Conservation (phyloP, 1,140 invertebrate species). For the Tetraneura akinire region DNA sequence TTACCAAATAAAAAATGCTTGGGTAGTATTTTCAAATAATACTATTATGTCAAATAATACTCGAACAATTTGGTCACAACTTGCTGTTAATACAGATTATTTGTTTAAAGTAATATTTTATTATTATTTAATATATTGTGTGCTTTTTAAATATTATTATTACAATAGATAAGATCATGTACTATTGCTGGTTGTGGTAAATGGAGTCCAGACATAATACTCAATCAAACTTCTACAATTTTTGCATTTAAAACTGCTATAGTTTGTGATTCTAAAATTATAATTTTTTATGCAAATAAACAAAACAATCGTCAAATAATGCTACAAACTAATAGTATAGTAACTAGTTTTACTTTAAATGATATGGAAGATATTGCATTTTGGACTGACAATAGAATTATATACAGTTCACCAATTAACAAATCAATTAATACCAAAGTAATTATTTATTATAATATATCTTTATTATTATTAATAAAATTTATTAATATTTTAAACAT, state of each 20-base stretch:
- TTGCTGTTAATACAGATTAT: conserved; percentile 1
- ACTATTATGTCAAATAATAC: neutral
- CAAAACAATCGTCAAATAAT: conserved; percentile 61
- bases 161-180: conserved; percentile 71
- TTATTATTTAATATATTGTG: conserved; percentile 10
- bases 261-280: conserved; percentile 54
- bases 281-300: conserved; percentile 73
- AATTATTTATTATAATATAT: neutral
- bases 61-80: neutral
- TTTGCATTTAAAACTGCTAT: conserved; percentile 29
- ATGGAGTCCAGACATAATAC: conserved; percentile 65
- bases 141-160: neutral
- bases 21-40: conserved; percentile 4
- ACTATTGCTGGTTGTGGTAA: conserved; percentile 74
- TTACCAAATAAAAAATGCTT: neutral
- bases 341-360: conserved; percentile 49
- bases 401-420: conserved; percentile 43
- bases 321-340: conserved; percentile 36
- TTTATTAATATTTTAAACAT: neutral
- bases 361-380: conserved; percentile 28
- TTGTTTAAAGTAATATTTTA: conserved; percentile 38
- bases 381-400: conserved; percentile 36
- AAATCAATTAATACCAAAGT: conserved; percentile 26
- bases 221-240: neutral
- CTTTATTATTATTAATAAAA: neutral